phyloP scores from a whole-genome alignment of 2,797 vertebrate species.

The Merluccius polli region DNA sequence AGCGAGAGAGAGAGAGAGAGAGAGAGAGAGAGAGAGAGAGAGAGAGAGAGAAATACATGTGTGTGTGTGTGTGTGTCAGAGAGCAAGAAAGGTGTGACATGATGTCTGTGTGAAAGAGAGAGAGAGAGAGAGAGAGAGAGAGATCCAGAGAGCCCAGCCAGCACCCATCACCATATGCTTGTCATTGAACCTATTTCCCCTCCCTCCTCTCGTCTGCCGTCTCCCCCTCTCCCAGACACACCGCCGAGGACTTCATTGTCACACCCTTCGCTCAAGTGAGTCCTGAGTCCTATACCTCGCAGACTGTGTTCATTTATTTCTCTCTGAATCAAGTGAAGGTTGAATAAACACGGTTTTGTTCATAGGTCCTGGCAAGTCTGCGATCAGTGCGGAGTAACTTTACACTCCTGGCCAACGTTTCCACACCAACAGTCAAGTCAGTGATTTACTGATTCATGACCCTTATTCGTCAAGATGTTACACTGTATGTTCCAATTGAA shows the following conservation, averaged over 20 bases:
- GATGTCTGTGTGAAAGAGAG: not conserved
- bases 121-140: not conserved
- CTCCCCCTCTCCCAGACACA: slow-evolving; percentile 64
- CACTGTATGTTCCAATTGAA: not conserved
- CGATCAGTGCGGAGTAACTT: slow-evolving; percentile 87
- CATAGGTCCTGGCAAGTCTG: slow-evolving; percentile 84
- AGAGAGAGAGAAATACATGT: too few species aligned
- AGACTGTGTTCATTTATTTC: not conserved
- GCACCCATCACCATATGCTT: not conserved
- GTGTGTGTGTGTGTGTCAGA: not conserved
- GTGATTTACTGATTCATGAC: slow-evolving; percentile 41
- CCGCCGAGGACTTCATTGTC: slow-evolving; percentile 71
- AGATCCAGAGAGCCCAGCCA: not conserved
- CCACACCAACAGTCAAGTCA: slow-evolving; percentile 80
- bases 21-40: not conserved
- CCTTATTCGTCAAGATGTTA: not conserved
- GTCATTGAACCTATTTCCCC: not conserved
- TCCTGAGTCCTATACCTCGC: not conserved
- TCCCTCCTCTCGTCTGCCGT: slow-evolving; percentile 6
- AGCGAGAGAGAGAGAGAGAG: not conserved
- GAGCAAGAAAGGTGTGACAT: not conserved
- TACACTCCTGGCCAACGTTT: slow-evolving; percentile 82
- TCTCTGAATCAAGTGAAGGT: not conserved
- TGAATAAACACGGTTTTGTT: not conserved
- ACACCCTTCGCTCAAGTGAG: slow-evolving; percentile 74